Base-by-base conservation (phyloP, 2,888 invertebrate species). In the Gymnosoma rotundatum region DNA sequence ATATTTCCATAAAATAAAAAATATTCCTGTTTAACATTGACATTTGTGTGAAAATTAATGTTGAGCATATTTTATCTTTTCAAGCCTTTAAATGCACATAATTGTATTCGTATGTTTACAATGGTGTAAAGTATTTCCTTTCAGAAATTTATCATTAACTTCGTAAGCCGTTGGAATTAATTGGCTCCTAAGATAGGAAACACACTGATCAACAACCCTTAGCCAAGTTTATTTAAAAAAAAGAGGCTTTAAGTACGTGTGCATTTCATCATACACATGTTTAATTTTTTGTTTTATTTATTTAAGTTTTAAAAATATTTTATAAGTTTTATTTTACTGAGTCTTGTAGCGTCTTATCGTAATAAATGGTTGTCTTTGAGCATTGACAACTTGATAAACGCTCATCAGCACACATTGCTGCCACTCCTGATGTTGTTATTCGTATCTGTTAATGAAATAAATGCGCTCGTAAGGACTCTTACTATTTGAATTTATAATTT, bases 311-410 rank as follows among this genome's bases (percentile, higher is more conserved):
- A 38, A 18, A 54, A 63, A 61, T 42, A 32, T 36, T 61, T 61
- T 52, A 36, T 32, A 32, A 2, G 25, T 25, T 25, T 61, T 38
- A 0, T 20, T 9, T 61, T 67, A 25, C 8, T 25, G 32, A 21
- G 32, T 21, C 42, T 45, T 20, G 12, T 56, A 36, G 18, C 38
- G 21, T 64, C 61, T 64, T 58, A 75, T 36, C 63, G 54, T 74
- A 78, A 84, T 84, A 66, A 81, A 84, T 84, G 54, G 78, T 83
- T 85, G 78, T 82, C 74, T 84, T 83, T 86, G 64, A 87, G 86
- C 89, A 89, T 88, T 89, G 90, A 90, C 90, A 90, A 90, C 89
- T 90, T 90, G 90, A 90, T 90, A 90, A 90, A 89, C 88, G 87
- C 86, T 87, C 88, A 88, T 88, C 89, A 89, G 87, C 88, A 87